A percentile compares a stretch with the other conserved stretches of the same genome.
phyloP scores from a whole-genome alignment of 2,888 invertebrate species.

The Eulithis prunata region DNA sequence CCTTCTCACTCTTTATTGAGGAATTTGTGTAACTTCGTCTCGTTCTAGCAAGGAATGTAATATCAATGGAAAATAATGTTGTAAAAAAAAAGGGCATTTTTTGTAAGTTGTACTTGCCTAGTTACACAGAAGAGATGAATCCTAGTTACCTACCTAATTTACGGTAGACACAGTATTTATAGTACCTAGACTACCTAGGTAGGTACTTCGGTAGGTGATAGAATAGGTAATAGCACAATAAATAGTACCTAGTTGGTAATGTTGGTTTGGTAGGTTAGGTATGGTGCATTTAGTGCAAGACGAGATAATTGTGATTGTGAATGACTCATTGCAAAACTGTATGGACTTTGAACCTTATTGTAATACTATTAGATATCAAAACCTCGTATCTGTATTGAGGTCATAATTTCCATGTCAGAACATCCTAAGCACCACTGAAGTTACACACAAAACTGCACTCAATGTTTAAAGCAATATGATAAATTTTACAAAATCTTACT shows the following conservation, averaged over 20 bases:
- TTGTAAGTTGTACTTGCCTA: no score
- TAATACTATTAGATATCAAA: not conserved
- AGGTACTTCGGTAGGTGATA: no score
- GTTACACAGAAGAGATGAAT: no score
- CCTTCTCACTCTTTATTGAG: not conserved
- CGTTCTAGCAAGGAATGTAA: slow-evolving; percentile 1
- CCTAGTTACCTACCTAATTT: no score
- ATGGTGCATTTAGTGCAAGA: no score
- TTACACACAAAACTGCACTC: not conserved
- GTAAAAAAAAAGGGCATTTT: no score
- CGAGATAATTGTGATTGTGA: not conserved
- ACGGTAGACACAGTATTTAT: no score
- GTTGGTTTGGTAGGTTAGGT: no score
- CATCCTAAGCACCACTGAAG: not conserved
- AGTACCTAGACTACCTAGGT: no score
- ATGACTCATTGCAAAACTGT: not conserved
- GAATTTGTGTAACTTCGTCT: not conserved
- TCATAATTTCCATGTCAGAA: not conserved
- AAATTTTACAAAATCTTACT: not conserved
- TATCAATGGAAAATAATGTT: no score
- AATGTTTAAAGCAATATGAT: not conserved
- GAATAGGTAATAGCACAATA: no score
- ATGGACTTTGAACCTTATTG: slow-evolving; percentile 1
- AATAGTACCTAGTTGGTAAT: no score
- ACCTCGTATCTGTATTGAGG: not conserved